phyloP scores from a whole-genome alignment of 2,888 invertebrate species.

The Leucania comma region DNA sequence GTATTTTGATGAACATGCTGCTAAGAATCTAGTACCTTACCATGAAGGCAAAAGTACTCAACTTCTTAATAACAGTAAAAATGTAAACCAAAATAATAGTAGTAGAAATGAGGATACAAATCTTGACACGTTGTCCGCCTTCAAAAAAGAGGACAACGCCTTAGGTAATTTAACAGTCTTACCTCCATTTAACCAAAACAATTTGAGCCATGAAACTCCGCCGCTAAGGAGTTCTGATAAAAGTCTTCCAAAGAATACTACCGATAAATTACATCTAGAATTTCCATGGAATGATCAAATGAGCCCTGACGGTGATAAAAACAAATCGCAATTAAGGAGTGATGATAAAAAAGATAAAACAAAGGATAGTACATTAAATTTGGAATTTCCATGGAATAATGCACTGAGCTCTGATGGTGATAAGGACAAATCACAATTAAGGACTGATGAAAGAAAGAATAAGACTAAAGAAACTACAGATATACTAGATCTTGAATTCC shows the following conservation, averaged over 20 bases:
- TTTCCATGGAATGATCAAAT: slow-evolving; percentile 29
- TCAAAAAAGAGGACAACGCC: neutral
- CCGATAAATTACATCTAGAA: slow-evolving; percentile 8
- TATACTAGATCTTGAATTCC: slow-evolving; percentile 22
- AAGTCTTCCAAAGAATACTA: slow-evolving; percentile 1
- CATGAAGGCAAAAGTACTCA: neutral
- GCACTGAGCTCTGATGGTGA: neutral
- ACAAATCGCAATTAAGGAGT: neutral
- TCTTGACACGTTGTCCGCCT: slow-evolving; percentile 1
- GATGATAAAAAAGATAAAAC: neutral
- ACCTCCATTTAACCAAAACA: neutral
- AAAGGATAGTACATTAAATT: neutral
- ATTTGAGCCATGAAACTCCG: neutral
- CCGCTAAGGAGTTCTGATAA: neutral
- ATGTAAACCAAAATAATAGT: neutral
- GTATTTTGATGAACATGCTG: neutral
- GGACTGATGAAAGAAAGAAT: neutral
- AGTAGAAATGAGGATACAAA: neutral
- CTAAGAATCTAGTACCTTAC: slow-evolving; percentile 13
- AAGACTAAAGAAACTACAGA: neutral
- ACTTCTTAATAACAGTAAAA: neutral
- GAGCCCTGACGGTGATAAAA: neutral
- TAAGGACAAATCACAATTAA: neutral
- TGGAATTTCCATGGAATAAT: slow-evolving; percentile 31
- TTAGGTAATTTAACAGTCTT: neutral